Percentiles rank a stretch among this genome's conserved stretches.
These are phyloP conservation scores for Oncorhynchus nerka DNA, from an alignment of 2,113 vertebrate species.

Conservation along the genomic window DNA sequence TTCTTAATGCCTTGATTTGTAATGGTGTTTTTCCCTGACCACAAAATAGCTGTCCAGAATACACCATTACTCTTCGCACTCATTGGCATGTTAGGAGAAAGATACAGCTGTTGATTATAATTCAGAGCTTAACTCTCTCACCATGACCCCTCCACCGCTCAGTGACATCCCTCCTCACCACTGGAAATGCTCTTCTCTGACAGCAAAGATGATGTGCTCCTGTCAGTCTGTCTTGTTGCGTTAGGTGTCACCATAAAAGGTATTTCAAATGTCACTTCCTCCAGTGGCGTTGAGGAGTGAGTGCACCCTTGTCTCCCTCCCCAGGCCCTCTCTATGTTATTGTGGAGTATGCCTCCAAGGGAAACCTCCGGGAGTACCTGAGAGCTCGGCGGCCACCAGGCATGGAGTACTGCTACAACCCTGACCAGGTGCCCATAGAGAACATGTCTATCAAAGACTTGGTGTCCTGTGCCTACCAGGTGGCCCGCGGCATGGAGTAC, in stretches of 20 bases:
- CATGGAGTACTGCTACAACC: conserved; percentile 98
- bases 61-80: neutral
- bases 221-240: no score
- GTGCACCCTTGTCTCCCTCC: neutral
- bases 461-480: conserved; percentile 95
- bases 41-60: neutral
- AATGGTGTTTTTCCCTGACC: conserved; percentile 7
- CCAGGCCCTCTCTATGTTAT: conserved; percentile 94
- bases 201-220: neutral
- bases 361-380: conserved; percentile 92
- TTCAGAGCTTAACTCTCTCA: neutral
- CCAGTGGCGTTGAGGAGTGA: neutral
- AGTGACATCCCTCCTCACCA: no score
- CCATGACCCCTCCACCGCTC: neutral
- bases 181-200: conserved; percentile 1
- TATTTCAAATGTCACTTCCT: no score
- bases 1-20: conserved; percentile 1
- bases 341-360: conserved; percentile 94
- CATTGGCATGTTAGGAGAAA: neutral
- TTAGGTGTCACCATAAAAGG: no score
- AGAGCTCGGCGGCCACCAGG: conserved; percentile 90
- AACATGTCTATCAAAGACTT: conserved; percentile 96
- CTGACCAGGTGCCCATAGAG: conserved; percentile 84
- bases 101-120: conserved; percentile 12
- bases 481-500: conserved; percentile 97